phyloP scores from a whole-genome alignment of 2,797 vertebrate genomes.

The Sebastes iracundus region DNA sequence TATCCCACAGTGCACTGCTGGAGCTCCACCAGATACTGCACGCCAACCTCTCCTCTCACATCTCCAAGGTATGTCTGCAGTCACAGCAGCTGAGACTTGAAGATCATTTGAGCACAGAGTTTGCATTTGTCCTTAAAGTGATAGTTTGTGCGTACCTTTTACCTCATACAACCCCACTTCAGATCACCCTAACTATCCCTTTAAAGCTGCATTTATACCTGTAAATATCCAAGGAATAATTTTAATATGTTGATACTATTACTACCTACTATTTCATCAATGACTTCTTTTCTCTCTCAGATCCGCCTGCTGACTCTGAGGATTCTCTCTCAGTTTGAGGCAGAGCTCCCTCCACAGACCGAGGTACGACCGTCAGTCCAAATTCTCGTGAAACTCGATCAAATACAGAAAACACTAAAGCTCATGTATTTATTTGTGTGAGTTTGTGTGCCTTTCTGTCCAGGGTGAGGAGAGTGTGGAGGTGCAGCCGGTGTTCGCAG shows the following conservation, averaged over 20 bases:
- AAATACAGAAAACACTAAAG: accelerated
- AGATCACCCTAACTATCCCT: no score
- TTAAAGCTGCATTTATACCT: neutral
- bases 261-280: neutral
- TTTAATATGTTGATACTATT: neutral
- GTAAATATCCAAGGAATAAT: neutral
- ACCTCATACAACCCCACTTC: no score
- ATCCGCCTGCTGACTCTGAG: slow-evolving; percentile 92
- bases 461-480: slow-evolving; percentile 84
- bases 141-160: no score
- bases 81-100: neutral
- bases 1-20: slow-evolving; percentile 87
- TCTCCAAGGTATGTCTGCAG: slow-evolving; percentile 86
- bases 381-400: neutral
- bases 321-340: slow-evolving; percentile 92
- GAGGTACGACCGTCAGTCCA: slow-evolving; percentile 79
- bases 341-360: slow-evolving; percentile 72
- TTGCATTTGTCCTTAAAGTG: neutral
- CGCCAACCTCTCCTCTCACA: slow-evolving; percentile 89
- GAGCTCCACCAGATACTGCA: slow-evolving; percentile 87
- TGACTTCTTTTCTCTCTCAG: slow-evolving; percentile 69
- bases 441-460: neutral
- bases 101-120: neutral
- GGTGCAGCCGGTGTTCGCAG: slow-evolving; percentile 84
- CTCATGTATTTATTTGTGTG: neutral